Evolutionary conservation across 2,113 vertebrate genomes (phyloP).

Genomic region (Limnothrissa miodon): DNA sequence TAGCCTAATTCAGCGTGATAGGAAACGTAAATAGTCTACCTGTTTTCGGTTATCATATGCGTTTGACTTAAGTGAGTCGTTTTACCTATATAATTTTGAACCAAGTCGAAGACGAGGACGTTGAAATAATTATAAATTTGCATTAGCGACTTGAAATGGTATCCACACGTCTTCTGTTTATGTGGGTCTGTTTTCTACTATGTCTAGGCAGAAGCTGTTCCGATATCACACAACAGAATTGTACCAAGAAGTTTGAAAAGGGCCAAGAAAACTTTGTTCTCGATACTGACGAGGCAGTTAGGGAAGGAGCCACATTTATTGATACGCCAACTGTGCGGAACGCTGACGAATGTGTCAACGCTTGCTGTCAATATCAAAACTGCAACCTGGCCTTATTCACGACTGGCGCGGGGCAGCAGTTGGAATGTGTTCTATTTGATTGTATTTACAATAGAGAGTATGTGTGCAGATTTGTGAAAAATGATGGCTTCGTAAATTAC

Average conservation of each 20-base stretch:
- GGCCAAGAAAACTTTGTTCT: conserved; percentile 76
- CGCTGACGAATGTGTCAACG: conserved; percentile 68
- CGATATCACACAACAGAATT: conserved; percentile 3
- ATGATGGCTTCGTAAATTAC: conserved; percentile 75
- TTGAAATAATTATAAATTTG: background rate
- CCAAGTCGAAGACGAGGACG: background rate
- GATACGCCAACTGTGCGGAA: conserved; percentile 53
- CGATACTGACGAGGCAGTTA: conserved; percentile 77
- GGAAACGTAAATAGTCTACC: too few species aligned
- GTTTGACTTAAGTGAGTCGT: too few species aligned
- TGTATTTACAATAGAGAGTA: conserved; percentile 81
- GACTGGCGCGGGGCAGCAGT: conserved; percentile 26
- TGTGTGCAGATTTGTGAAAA: conserved; percentile 82
- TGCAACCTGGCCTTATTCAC: conserved; percentile 86
- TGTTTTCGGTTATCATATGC: too few species aligned
- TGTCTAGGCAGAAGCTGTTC: background rate
- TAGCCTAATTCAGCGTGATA: too few species aligned
- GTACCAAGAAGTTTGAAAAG: conserved; percentile 53
- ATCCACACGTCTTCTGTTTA: background rate
- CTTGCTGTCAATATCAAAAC: conserved; percentile 69
- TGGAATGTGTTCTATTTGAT: conserved; percentile 79
- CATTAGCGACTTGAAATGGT: background rate
- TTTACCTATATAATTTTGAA: background rate
- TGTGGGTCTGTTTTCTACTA: background rate
- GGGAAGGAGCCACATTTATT: conserved; percentile 78